Conservation (phyloP, 2,113 vertebrate species). For the Porphyrio hochstetteri region DNA sequence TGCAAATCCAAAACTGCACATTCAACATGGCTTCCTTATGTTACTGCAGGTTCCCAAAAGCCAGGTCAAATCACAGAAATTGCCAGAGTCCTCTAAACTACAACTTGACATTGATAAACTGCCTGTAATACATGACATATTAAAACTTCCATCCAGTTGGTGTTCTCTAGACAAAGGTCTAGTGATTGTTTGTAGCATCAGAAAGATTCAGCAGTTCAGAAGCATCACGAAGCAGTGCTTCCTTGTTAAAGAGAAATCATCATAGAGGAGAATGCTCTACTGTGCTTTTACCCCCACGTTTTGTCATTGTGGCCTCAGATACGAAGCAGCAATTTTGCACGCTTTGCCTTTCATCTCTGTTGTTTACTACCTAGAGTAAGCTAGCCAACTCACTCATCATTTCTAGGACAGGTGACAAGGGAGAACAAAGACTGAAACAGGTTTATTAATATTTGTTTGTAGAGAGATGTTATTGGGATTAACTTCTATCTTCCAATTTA, state of each 20-base stretch:
- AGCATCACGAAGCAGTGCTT: neutral
- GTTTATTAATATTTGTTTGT: slow-evolving; percentile 75
- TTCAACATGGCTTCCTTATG: slow-evolving; percentile 28
- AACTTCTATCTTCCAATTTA: slow-evolving; percentile 72
- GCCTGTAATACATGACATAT: neutral
- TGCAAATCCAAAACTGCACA: slow-evolving; percentile 25
- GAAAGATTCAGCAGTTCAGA: neutral
- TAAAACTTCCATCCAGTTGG: neutral
- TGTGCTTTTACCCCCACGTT: neutral
- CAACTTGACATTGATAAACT: neutral
- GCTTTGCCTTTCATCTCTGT: slow-evolving; percentile 1
- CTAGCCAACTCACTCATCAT: slow-evolving; percentile 30
- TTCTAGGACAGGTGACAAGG: slow-evolving; percentile 51
- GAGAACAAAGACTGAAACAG: slow-evolving; percentile 65
- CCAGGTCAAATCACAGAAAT: neutral
- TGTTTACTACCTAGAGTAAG: slow-evolving; percentile 36
- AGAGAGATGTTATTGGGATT: slow-evolving; percentile 72
- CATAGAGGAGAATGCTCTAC: neutral
- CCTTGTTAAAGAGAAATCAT: neutral
- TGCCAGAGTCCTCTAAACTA: neutral
- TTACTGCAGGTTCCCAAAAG: neutral
- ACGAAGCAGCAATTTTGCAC: neutral
- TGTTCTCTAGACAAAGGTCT: neutral
- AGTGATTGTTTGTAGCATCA: neutral
- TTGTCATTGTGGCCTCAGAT: slow-evolving; percentile 2